Evolutionary conservation across 2,888 invertebrate genomes (phyloP), one percentile per base, ranked within the genome.

Genomic region (Agapostemon virescens): DNA sequence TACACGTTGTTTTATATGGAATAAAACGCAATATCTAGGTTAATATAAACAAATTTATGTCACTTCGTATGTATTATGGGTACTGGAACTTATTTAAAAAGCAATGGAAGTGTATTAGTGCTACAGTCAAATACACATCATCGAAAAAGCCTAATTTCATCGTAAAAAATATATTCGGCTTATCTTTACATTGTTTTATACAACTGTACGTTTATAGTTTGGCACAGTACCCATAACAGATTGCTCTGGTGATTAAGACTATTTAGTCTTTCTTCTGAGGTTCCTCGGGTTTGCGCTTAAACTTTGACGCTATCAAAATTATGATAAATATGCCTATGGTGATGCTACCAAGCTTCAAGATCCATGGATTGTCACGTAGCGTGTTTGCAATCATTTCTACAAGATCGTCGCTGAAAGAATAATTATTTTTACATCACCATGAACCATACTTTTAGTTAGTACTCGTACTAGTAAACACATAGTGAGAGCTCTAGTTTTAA

Each of bases 321-420:
- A 94, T 89, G 72, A 94, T 85, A 55, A 94, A 88, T 15, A 94
- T 89, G 49, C 93, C 89, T 82, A 93, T 93, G 52, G 92, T 93
- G 26, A 93, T 93, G 85, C 94, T 93, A 33, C 93, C 93, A 42
- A 94, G 88, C 88, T 94, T 94, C 93, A 94, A 94, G 68, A 94
- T 82, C 93, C 94, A 94, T 1, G 94, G 94, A 90, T 95, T 95
- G 85, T 94, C 94, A 84, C 92, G 92, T 74, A 95, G 90, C 83
- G 94, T 93, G 84, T 94, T 94, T 0, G 93, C 94, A 69, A 94
- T 93, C 90, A 94, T 93, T 85, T 94, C 93, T 26, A 93, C 93
- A 58, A 95, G 92, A 88, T 95, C 94, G 90, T 95, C 95, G 91
- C 95, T 95, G 91, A 86, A 94, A 94, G 36, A 1, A 64, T 5